phyloP scores from a whole-genome alignment of 2,113 vertebrate genomes.

The Scophthalmus maximus region DNA sequence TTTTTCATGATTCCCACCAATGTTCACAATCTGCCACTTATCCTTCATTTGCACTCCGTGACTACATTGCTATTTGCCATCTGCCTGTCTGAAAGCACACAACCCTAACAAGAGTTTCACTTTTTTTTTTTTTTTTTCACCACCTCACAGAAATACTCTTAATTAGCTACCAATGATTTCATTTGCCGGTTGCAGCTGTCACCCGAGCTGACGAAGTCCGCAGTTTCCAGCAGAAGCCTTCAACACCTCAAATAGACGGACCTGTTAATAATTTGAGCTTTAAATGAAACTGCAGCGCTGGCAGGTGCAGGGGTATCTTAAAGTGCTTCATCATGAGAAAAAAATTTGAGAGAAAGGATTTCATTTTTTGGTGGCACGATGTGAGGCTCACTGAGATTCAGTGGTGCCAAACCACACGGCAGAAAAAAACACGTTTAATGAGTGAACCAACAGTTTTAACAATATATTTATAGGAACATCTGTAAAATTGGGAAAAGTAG shows the following conservation, averaged over 20 bases:
- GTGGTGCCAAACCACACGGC: too few relatives aligned
- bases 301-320: too few relatives aligned
- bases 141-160: slow-evolving; percentile 8
- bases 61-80: background rate
- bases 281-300: background rate
- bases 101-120: background rate
- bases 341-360: too few relatives aligned
- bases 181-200: background rate
- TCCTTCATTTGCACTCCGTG: background rate
- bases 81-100: background rate
- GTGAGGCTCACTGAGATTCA: too few relatives aligned
- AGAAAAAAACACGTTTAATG: too few relatives aligned
- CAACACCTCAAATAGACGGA: slow-evolving; percentile 12
- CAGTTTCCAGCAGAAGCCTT: background rate
- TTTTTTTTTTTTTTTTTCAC: background rate
- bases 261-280: slow-evolving; percentile 6
- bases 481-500: too few relatives aligned
- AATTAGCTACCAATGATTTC: slow-evolving; percentile 32
- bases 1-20: background rate
- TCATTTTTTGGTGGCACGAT: too few relatives aligned
- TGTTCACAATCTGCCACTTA: slow-evolving; percentile 11
- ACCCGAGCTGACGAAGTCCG: too few relatives aligned
- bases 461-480: too few relatives aligned
- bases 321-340: too few relatives aligned
- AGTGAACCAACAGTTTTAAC: too few relatives aligned